These are phyloP conservation scores for Ictalurus furcatus DNA, from an alignment of 2,113 vertebrate genomes.

Conservation along the genomic window DNA sequence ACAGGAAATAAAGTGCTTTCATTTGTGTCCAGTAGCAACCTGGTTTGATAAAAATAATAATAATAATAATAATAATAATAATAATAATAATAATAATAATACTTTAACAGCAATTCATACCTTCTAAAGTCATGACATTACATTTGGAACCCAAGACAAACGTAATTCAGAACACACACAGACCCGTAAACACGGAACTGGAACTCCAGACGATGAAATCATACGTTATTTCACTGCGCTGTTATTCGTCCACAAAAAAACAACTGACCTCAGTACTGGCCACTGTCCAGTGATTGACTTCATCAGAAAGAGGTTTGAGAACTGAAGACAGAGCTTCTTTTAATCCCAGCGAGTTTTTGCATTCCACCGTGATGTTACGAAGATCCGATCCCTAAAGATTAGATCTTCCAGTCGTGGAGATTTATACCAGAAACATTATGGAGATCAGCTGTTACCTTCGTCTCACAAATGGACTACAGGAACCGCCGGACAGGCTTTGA, in stretches of 20 bases:
- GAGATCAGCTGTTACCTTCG: not conserved
- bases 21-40: not conserved
- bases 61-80: not conserved
- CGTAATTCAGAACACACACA: not conserved
- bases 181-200: not conserved
- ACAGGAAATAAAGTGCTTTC: not conserved
- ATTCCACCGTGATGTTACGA: not conserved
- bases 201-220: constrained; percentile 32
- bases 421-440: not conserved
- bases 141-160: not conserved
- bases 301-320: not conserved
- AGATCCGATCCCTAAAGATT: not conserved
- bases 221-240: constrained; percentile 40
- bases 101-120: not conserved
- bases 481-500: not conserved
- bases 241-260: constrained; percentile 5
- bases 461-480: not conserved
- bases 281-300: constrained; percentile 11
- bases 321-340: not conserved
- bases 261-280: constrained; percentile 18
- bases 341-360: not conserved
- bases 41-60: not conserved
- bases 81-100: not conserved
- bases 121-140: not conserved
- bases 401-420: not conserved